A percentile compares a stretch with the other conserved stretches of the same genome.
Conservation (phyloP, 1,140 invertebrate species). For the Brachionus asplanchnoidis region DNA sequence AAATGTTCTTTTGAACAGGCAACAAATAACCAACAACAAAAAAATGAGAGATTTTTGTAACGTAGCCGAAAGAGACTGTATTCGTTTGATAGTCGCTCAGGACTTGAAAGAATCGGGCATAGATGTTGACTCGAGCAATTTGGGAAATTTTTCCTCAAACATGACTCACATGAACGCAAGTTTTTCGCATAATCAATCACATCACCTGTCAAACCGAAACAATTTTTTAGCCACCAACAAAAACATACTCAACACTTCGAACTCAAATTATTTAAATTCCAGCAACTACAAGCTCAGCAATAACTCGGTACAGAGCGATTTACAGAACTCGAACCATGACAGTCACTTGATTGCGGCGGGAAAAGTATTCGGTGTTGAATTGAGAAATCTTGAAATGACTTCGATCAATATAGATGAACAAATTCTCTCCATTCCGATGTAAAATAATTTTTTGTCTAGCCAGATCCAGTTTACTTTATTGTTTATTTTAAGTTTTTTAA, state of each 20-base stretch:
- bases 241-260: conserved; percentile 16
- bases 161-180: conserved; percentile 34
- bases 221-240: not conserved
- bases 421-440: not conserved
- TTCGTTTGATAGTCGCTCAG: conserved; percentile 38
- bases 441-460: not conserved
- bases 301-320: not conserved
- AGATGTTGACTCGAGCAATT: conserved; percentile 28
- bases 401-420: conserved; percentile 3
- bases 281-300: conserved; percentile 20
- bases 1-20: not conserved
- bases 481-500: not conserved
- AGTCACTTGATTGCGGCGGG: not conserved
- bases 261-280: not conserved
- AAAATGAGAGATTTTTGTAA: conserved; percentile 41
- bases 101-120: conserved; percentile 39
- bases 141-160: conserved; percentile 29
- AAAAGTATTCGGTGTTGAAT: not conserved
- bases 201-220: not conserved
- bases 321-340: not conserved
- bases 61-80: conserved; percentile 39
- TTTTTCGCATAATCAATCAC: conserved; percentile 8
- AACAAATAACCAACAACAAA: not conserved
- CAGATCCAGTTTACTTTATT: not conserved
- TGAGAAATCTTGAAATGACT: not conserved